Evolutionary conservation across 1,140 invertebrate genomes (phyloP).

Genomic region (Pomacea maculata): DNA sequence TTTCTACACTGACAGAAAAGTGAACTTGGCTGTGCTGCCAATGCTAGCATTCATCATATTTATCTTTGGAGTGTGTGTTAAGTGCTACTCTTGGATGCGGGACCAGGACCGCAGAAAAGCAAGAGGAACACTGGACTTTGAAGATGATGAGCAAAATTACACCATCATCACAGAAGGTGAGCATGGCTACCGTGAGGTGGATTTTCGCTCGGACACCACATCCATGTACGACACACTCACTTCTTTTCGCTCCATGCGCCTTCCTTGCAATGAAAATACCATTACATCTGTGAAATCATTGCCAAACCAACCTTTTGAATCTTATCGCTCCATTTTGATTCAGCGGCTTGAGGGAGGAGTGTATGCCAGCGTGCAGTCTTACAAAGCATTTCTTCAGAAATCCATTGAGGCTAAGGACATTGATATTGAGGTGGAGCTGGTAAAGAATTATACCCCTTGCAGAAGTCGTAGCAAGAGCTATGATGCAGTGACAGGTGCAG

Average conservation of each 20-base stretch:
- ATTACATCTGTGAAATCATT: slow-evolving; percentile 34
- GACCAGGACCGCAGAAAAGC: slow-evolving; percentile 23
- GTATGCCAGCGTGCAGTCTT: slow-evolving; percentile 34
- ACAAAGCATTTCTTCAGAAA: slow-evolving; percentile 34
- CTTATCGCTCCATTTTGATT: slow-evolving; percentile 15
- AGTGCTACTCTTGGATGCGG: slow-evolving; percentile 30
- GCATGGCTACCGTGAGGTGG: slow-evolving; percentile 27
- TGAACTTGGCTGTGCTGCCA: slow-evolving; percentile 31
- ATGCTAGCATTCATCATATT: slow-evolving; percentile 31
- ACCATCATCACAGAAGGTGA: slow-evolving; percentile 26
- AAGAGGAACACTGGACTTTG: slow-evolving; percentile 25
- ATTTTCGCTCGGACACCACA: slow-evolving; percentile 26
- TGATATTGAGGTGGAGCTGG: slow-evolving; percentile 34
- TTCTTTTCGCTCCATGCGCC: slow-evolving; percentile 29
- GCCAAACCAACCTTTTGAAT: background rate
- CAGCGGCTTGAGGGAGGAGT: slow-evolving; percentile 28
- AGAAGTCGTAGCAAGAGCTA: slow-evolving; percentile 15
- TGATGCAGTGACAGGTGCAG: background rate
- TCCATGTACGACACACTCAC: slow-evolving; percentile 37
- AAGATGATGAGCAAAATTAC: slow-evolving; percentile 32
- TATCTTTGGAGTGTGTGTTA: slow-evolving; percentile 21
- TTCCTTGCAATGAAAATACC: slow-evolving; percentile 30
- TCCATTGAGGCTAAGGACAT: slow-evolving; percentile 30
- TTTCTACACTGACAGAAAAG: background rate
- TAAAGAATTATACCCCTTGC: slow-evolving; percentile 24